Evolutionary conservation across 2,797 vertebrate species (phyloP).

Genomic region (Sylvia borin): DNA sequence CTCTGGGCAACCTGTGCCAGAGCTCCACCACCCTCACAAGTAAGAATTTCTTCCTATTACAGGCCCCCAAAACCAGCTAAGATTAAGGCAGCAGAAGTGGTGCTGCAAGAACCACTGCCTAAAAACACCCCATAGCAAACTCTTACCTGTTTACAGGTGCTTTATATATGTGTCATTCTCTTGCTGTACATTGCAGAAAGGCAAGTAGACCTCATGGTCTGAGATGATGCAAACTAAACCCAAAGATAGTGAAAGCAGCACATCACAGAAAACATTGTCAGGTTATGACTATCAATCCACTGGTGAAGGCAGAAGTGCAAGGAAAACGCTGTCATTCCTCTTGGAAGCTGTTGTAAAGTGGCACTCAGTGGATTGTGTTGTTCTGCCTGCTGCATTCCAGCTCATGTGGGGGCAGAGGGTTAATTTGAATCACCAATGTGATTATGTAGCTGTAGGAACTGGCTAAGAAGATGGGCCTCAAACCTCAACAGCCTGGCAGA

Average conservation of each 20-base stretch:
- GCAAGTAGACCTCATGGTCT: not conserved
- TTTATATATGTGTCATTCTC: not conserved
- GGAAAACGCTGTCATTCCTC: not conserved
- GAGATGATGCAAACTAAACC: not conserved
- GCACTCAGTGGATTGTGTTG: fast-evolving
- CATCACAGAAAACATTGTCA: not conserved
- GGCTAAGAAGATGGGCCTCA: slow-evolving; percentile 21
- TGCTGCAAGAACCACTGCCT: not conserved
- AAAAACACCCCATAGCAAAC: not conserved
- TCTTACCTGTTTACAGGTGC: not conserved
- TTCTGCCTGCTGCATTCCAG: not conserved
- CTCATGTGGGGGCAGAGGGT: not conserved
- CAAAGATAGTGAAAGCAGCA: not conserved
- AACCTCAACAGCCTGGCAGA: slow-evolving; percentile 4
- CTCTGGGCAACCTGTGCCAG: not conserved
- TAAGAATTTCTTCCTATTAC: not conserved
- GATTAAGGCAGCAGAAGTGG: not conserved
- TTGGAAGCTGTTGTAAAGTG: not conserved
- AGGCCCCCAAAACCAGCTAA: not conserved
- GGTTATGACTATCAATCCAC: not conserved
- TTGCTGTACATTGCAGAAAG: not conserved
- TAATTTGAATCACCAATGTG: not conserved
- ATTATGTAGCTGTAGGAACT: not conserved
- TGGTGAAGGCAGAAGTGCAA: not conserved
- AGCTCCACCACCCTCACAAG: not conserved